Evolutionary conservation across 1,140 invertebrate genomes (phyloP).

Genomic region (Plectus sambesii): DNA sequence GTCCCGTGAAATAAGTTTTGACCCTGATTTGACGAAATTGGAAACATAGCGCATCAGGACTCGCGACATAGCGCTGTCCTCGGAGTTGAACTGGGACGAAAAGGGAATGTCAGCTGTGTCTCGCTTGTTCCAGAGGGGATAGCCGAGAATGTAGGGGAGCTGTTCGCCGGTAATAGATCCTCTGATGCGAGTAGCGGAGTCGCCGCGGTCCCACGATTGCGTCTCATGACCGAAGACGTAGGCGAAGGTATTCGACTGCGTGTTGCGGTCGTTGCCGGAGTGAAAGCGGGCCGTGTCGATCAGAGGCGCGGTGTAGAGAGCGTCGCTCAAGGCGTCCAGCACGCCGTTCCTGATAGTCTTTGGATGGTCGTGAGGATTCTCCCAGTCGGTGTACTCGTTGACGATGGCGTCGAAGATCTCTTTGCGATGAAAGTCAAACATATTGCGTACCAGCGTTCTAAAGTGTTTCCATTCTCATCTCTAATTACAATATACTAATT

Average conservation of each 20-base stretch:
- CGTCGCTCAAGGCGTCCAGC: slow-evolving; percentile 80
- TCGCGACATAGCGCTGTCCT: slow-evolving; percentile 74
- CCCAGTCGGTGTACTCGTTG: slow-evolving; percentile 96
- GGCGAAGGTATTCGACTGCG: slow-evolving; percentile 61
- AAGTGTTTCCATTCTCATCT: slow-evolving; percentile 59
- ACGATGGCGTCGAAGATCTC: slow-evolving; percentile 93
- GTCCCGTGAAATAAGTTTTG: slow-evolving; percentile 48
- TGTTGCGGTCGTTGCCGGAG: slow-evolving; percentile 52
- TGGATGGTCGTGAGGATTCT: slow-evolving; percentile 66
- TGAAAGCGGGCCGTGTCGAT: slow-evolving; percentile 81
- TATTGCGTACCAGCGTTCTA: slow-evolving; percentile 69
- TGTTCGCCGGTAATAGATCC: slow-evolving; percentile 85
- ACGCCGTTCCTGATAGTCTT: slow-evolving; percentile 79
- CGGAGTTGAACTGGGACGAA: slow-evolving; percentile 72
- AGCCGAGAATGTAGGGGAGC: slow-evolving; percentile 77
- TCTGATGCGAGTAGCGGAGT: slow-evolving; percentile 62
- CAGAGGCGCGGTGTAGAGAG: slow-evolving; percentile 70
- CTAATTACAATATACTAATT: slow-evolving; percentile 50
- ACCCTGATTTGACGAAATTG: slow-evolving; percentile 97
- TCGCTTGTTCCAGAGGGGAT: slow-evolving; percentile 59
- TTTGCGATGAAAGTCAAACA: slow-evolving; percentile 65
- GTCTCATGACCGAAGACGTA: slow-evolving; percentile 52
- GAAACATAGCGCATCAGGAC: slow-evolving; percentile 83
- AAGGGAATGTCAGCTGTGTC: slow-evolving; percentile 52
- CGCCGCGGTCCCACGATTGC: slow-evolving; percentile 80